These are phyloP conservation scores for Drosophila subobscura DNA, from an alignment of 1,140 invertebrate species.

Conservation along the genomic window DNA sequence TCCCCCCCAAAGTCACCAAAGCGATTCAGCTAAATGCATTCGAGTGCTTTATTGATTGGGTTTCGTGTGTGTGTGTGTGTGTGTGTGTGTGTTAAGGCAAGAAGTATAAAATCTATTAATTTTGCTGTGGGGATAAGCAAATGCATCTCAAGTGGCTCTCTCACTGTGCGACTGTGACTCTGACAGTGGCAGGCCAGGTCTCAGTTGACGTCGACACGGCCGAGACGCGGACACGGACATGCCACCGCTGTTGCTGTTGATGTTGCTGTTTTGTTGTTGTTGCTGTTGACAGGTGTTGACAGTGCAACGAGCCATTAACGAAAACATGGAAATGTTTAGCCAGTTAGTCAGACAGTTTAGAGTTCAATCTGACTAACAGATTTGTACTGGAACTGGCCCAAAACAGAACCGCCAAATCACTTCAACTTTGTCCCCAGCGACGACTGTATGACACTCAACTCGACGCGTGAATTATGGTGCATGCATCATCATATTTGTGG, in stretches of 20 bases:
- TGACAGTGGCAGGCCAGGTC: conserved; percentile 23
- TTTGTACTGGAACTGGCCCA: too few relatives aligned
- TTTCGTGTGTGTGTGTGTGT: conserved; percentile 24
- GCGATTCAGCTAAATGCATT: conserved; percentile 77
- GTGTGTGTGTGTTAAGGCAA: conserved; percentile 7
- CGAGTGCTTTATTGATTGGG: conserved; percentile 74
- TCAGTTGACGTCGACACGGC: conserved; percentile 28
- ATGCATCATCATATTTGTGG: too few relatives aligned
- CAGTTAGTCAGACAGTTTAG: background rate
- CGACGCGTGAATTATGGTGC: too few relatives aligned
- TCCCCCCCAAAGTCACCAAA: conserved; percentile 37
- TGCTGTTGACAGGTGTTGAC: conserved; percentile 45
- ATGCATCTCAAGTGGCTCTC: conserved; percentile 48
- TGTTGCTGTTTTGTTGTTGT: too few relatives aligned
- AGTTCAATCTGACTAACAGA: too few relatives aligned
- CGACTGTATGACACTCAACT: too few relatives aligned
- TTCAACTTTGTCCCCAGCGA: too few relatives aligned
- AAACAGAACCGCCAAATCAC: too few relatives aligned
- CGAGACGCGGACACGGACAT: conserved; percentile 7
- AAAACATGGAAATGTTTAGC: conserved; percentile 20
- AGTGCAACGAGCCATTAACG: conserved; percentile 31
- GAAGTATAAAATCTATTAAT: conserved; percentile 46
- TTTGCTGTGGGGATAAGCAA: conserved; percentile 45
- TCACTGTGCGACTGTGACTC: background rate
- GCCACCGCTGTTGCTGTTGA: conserved; percentile 5